phyloP scores from a whole-genome alignment of 2,797 vertebrate species.

The Hybognathus amarus region DNA sequence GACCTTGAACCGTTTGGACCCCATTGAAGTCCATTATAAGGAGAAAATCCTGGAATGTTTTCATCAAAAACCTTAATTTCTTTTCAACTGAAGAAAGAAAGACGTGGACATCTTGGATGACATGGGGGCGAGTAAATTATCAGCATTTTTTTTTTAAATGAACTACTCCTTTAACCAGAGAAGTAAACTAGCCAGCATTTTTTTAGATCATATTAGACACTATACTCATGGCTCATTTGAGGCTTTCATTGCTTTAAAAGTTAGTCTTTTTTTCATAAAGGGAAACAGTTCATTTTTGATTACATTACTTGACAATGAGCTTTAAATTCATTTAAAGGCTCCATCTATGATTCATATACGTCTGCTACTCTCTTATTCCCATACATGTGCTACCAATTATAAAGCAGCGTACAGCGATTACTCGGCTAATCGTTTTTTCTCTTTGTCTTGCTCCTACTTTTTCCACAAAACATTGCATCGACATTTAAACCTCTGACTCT shows the following conservation, averaged over 20 bases:
- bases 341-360: slow-evolving; percentile 25
- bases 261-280: neutral
- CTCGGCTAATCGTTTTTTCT: slow-evolving; percentile 11
- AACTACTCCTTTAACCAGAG: neutral
- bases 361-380: neutral
- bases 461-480: slow-evolving; percentile 19
- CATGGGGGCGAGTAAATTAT: too few relatives aligned
- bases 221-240: neutral
- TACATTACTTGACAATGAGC: slow-evolving; percentile 19
- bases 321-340: slow-evolving; percentile 5
- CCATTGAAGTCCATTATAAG: too few relatives aligned
- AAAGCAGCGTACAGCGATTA: slow-evolving; percentile 47
- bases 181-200: slow-evolving; percentile 27
- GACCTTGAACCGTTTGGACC: too few relatives aligned
- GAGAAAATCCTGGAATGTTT: too few relatives aligned
- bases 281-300: slow-evolving; percentile 35
- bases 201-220: slow-evolving; percentile 8
- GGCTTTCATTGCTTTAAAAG: neutral
- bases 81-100: too few relatives aligned
- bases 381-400: slow-evolving; percentile 54
- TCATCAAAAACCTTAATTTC: too few relatives aligned
- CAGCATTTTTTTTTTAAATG: too few relatives aligned
- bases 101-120: too few relatives aligned
- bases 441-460: slow-evolving; percentile 3
- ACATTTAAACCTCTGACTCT: slow-evolving; percentile 36